These are phyloP conservation scores for Hololepta plana DNA, from an alignment of 2,888 invertebrate genomes.

Conservation along the genomic window DNA sequence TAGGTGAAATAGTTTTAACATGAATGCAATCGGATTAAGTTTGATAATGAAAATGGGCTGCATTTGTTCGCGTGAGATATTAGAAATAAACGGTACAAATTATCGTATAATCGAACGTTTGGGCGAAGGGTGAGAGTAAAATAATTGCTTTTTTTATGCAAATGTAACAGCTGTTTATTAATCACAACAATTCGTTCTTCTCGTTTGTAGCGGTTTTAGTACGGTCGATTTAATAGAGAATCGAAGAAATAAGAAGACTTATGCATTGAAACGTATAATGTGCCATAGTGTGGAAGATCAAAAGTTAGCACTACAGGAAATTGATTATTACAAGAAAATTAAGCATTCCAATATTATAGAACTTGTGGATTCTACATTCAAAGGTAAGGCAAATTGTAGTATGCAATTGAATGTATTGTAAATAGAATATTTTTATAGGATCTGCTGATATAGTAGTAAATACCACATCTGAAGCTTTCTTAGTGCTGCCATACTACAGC, in stretches of 20 bases:
- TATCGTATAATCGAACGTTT: slow-evolving; percentile 51
- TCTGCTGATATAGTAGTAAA: slow-evolving; percentile 47
- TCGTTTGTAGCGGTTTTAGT: slow-evolving; percentile 54
- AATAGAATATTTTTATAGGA: slow-evolving; percentile 16
- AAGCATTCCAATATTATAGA: slow-evolving; percentile 57
- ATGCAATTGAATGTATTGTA: no score
- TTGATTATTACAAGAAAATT: slow-evolving; percentile 50
- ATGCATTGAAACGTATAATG: slow-evolving; percentile 63
- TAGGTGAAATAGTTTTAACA: no score
- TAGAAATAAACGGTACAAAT: slow-evolving; percentile 49
- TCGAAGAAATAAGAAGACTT: slow-evolving; percentile 39
- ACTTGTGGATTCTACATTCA: slow-evolving; percentile 46
- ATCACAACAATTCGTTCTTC: slow-evolving; percentile 4
- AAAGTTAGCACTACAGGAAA: slow-evolving; percentile 49
- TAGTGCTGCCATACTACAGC: slow-evolving; percentile 62
- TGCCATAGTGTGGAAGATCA: slow-evolving; percentile 67
- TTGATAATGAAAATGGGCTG: slow-evolving; percentile 57
- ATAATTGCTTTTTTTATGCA: slow-evolving; percentile 24
- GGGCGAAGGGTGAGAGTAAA: slow-evolving; percentile 66
- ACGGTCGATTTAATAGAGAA: slow-evolving; percentile 62
- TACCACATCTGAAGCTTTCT: slow-evolving; percentile 49
- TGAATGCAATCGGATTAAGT: slow-evolving; percentile 53
- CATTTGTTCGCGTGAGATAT: slow-evolving; percentile 52
- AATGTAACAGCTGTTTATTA: slow-evolving; percentile 8
- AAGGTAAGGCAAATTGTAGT: slow-evolving; percentile 28